Conservation (phyloP, 2,797 vertebrate species). For the Erpetoichthys calabaricus region DNA sequence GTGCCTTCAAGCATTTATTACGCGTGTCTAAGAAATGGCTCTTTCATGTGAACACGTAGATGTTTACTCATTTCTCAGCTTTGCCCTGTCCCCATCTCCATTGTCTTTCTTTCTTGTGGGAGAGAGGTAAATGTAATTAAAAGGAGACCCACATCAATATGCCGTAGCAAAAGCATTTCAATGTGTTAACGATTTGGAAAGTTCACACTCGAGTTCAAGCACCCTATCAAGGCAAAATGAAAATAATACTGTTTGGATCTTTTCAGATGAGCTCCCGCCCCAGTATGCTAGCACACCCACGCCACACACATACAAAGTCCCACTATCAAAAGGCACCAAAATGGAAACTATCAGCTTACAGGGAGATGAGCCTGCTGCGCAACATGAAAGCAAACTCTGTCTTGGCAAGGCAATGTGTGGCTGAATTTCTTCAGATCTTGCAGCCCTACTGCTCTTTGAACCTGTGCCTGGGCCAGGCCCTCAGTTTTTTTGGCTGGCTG, state of each 20-base stretch:
- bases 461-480: not conserved
- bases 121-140: too few relatives aligned
- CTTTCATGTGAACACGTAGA: too few relatives aligned
- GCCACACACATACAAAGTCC: not conserved
- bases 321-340: not conserved
- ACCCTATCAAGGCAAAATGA: not conserved
- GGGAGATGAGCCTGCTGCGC: not conserved
- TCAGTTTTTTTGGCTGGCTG: not conserved
- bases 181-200: conserved; percentile 4
- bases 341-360: not conserved
- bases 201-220: not conserved
- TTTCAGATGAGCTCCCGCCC: not conserved
- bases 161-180: not conserved
- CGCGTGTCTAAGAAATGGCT: too few relatives aligned
- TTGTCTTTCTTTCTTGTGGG: too few relatives aligned
- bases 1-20: too few relatives aligned
- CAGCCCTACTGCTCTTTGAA: conserved; percentile 1
- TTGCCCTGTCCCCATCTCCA: too few relatives aligned
- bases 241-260: not conserved
- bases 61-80: too few relatives aligned
- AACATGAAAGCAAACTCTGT: conserved; percentile 6
- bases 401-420: not conserved
- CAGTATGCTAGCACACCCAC: not conserved
- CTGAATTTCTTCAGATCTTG: conserved; percentile 9
- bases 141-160: too few relatives aligned